Evolutionary conservation across 2,113 vertebrate genomes (phyloP).

Genomic region (Bujurquina vittata): DNA sequence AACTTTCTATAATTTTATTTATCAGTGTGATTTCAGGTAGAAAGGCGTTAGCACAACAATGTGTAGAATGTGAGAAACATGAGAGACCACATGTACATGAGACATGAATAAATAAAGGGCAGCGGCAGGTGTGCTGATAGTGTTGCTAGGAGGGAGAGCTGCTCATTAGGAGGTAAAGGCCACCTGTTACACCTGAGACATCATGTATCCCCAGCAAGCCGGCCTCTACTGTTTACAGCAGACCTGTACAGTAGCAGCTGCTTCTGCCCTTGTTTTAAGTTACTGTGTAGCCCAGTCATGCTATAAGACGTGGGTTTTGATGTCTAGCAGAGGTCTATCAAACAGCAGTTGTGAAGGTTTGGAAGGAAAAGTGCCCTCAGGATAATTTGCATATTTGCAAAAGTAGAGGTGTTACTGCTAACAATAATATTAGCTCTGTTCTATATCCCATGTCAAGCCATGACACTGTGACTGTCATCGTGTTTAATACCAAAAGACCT

Average conservation of each 20-base stretch:
- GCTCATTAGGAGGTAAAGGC: constrained; percentile 78
- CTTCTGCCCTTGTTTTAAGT: constrained; percentile 15
- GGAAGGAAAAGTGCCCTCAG: background rate
- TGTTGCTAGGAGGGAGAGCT: constrained; percentile 70
- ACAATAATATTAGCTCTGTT: background rate
- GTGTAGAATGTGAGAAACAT: constrained; percentile 68
- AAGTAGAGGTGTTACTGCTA: background rate
- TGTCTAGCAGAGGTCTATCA: background rate
- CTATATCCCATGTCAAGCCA: accelerated
- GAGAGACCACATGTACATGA: constrained; percentile 66
- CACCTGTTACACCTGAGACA: constrained; percentile 75
- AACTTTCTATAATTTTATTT: background rate
- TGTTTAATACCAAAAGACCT: background rate
- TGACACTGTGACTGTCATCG: background rate
- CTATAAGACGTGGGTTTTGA: background rate
- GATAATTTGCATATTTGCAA: background rate
- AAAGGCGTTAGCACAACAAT: constrained; percentile 46
- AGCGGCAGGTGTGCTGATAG: constrained; percentile 78
- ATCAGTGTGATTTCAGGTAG: constrained; percentile 32
- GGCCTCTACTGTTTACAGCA: constrained; percentile 44
- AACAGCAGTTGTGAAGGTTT: background rate
- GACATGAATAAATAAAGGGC: constrained; percentile 79
- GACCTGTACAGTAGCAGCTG: background rate
- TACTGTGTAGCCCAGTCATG: background rate
- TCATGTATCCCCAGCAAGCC: constrained; percentile 32